Conservation (phyloP, 2,113 vertebrate genomes). For the cattle (Bos taurus) region DNA sequence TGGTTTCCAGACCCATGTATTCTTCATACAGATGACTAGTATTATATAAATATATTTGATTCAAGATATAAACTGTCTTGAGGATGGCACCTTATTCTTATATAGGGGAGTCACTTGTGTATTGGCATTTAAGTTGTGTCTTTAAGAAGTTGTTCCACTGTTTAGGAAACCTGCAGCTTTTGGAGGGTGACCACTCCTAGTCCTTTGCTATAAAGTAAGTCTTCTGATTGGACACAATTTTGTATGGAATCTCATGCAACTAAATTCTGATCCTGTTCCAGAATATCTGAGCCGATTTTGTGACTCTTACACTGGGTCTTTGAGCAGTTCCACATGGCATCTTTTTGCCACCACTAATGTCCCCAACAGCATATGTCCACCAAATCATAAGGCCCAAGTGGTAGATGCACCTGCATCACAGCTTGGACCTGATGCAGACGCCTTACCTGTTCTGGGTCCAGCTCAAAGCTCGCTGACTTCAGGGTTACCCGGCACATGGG, state of each 20-base stretch:
- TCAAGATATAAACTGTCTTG: not conserved
- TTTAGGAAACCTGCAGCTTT: not conserved
- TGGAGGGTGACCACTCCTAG: not conserved
- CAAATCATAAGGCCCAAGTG: not conserved
- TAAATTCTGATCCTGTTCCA: not conserved
- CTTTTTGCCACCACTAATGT: not conserved
- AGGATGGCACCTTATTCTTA: not conserved
- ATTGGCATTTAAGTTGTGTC: not conserved
- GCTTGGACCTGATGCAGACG: not conserved
- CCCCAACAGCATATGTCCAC: not conserved
- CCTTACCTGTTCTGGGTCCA: not conserved
- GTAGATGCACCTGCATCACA: not conserved
- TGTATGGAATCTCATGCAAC: not conserved
- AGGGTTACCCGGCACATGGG: not conserved
- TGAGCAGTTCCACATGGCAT: not conserved
- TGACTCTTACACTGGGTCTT: not conserved
- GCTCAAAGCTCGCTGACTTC: not conserved
- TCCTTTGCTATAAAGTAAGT: not conserved
- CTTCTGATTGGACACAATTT: not conserved
- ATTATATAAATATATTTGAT: not conserved
- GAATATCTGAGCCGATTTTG: not conserved
- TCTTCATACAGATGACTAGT: not conserved
- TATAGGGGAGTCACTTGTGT: not conserved
- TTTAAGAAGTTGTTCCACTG: not conserved
- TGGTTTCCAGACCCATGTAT: not conserved